Percentiles rank a stretch among this genome's conserved stretches.
phyloP scores from a whole-genome alignment of 2,888 invertebrate genomes.

The Drosophila ustulata region DNA sequence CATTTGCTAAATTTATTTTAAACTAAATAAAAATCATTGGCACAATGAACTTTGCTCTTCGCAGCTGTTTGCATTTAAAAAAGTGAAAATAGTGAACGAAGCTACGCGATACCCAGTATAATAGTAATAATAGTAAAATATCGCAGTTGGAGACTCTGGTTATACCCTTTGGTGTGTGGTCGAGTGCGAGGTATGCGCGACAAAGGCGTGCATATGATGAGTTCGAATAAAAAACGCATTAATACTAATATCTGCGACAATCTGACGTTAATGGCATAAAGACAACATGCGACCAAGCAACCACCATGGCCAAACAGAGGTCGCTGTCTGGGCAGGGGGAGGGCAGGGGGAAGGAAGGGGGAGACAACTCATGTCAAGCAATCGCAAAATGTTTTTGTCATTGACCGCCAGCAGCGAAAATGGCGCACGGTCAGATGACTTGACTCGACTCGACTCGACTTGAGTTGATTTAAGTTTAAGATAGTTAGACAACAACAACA shows the following conservation, averaged over 20 bases:
- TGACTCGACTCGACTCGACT: slow-evolving; percentile 45
- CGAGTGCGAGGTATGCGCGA: slow-evolving; percentile 7
- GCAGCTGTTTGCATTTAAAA: not conserved
- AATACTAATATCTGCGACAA: slow-evolving; percentile 79
- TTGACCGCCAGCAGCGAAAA: slow-evolving; percentile 74
- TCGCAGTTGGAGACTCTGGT: not conserved
- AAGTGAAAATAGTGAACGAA: not conserved
- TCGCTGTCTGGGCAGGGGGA: slow-evolving; percentile 27
- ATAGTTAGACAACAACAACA: slow-evolving; percentile 21
- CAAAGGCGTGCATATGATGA: slow-evolving; percentile 40
- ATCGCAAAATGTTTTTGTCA: slow-evolving; percentile 72
- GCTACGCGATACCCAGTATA: slow-evolving; percentile 4
- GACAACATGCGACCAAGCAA: slow-evolving; percentile 40
- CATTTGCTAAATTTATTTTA: not conserved
- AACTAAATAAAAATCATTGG: slow-evolving; percentile 15
- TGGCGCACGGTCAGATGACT: slow-evolving; percentile 75
- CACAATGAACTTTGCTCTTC: slow-evolving; percentile 17
- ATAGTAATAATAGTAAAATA: not conserved
- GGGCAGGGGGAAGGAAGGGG: not conserved
- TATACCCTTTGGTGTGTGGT: not conserved
- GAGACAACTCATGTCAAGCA: slow-evolving; percentile 8
- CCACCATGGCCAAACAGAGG: slow-evolving; percentile 51
- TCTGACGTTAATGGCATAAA: slow-evolving; percentile 76
- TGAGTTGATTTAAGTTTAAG: slow-evolving; percentile 53
- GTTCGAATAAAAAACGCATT: slow-evolving; percentile 75